Percentiles rank a stretch among this genome's conserved stretches.
These are phyloP conservation scores for Eublepharis macularius DNA, from an alignment of 2,113 vertebrate genomes.

Conservation along the genomic window DNA sequence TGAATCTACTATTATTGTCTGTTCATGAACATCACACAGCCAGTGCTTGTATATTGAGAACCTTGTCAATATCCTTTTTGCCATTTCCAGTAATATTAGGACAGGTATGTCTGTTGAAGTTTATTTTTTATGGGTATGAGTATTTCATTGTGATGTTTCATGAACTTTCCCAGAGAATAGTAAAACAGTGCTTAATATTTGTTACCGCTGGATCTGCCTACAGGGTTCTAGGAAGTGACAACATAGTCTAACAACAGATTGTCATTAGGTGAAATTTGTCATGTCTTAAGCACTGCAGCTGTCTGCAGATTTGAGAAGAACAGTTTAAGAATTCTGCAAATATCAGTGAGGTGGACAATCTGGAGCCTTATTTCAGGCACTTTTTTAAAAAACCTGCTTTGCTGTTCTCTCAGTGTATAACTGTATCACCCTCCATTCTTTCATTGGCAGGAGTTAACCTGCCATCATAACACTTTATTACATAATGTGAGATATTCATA, in stretches of 20 bases:
- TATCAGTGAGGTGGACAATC: not conserved
- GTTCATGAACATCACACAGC: not conserved
- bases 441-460: not conserved
- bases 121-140: not conserved
- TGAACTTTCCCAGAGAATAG: not conserved
- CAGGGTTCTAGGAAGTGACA: not conserved
- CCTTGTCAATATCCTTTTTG: not conserved
- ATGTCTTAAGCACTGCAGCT: not conserved
- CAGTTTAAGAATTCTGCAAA: not conserved
- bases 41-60: not conserved
- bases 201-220: not conserved
- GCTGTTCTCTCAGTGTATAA: not conserved
- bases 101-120: not conserved
- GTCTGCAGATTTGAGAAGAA: not conserved
- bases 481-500: not conserved
- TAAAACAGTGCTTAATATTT: not conserved
- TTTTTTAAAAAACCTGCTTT: not conserved
- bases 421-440: not conserved
- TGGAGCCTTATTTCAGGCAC: not conserved
- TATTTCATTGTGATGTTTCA: not conserved
- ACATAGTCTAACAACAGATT: not conserved
- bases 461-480: not conserved
- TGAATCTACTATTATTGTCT: no score
- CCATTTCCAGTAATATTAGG: not conserved
- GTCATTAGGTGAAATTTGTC: not conserved